phyloP scores from a whole-genome alignment of 2,113 vertebrate genomes.

The Hippopotamus amphibius region DNA sequence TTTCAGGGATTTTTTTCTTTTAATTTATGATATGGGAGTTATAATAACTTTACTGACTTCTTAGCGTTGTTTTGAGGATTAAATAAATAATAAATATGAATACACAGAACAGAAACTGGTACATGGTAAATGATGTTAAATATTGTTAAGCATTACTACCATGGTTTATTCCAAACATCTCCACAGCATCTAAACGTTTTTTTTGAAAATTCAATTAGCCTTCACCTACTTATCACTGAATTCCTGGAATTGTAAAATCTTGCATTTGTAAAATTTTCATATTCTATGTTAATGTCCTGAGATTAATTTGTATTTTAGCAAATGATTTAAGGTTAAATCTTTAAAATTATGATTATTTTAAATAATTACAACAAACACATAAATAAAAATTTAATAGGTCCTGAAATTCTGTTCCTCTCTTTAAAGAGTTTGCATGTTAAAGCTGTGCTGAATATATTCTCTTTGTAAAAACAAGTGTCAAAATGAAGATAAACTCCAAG shows the following conservation, averaged over 20 bases:
- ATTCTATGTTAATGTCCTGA: background rate
- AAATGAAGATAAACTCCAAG: constrained; percentile 12
- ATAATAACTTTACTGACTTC: background rate
- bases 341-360: background rate
- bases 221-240: background rate
- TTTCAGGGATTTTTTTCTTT: background rate
- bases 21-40: background rate
- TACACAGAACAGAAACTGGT: background rate
- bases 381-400: background rate
- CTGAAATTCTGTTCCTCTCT: background rate
- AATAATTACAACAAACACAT: background rate
- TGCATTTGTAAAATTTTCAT: background rate
- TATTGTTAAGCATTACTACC: background rate
- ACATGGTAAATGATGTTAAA: background rate
- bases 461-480: background rate
- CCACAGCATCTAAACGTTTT: background rate
- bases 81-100: background rate
- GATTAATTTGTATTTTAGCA: background rate
- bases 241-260: background rate
- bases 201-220: background rate
- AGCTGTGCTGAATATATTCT: background rate
- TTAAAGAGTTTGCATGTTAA: background rate
- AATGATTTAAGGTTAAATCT: background rate
- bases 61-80: background rate
- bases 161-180: background rate